Evolutionary conservation across 2,113 vertebrate genomes (phyloP), one percentile per base, ranked within the genome.

Genomic region (Urocynchramus pylzowi): DNA sequence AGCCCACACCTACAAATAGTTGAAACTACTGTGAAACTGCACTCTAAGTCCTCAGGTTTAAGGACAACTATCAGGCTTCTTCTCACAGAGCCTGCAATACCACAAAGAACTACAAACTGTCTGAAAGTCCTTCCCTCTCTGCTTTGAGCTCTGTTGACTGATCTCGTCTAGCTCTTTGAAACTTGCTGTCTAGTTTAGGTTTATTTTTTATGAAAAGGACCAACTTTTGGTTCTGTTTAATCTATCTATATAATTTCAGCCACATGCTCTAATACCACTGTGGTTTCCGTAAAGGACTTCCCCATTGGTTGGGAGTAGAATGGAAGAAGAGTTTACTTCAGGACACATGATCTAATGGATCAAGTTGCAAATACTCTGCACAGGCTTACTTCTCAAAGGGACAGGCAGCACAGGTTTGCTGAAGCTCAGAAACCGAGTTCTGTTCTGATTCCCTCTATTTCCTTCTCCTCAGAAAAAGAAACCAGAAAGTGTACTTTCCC

Each of bases 331-430:
- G 22, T 56, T 87, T 61, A 35, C 31, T 83, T 52, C 49, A 79
- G 37, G 26, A 76, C 0, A 0, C 18, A 23, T 2, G 13, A 88
- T 24, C 53, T 79, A 28, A 6, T 69, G 15, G 76, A 63, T 39
- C 39, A 89, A 61, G 59, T 13, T 39, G 39, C 41, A 89, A 89
- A 76, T 39, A 30, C 24, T 67, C 37, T 71, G 75, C 50, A 70
- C 16, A 85, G 65, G 54, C 28, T 61, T 78, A 53, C n/a, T 92
- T 78, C 65, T 74, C 74, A 44, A 82, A 90, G 24, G 86, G 42
- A 45, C 1, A 45, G 5, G 18, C 8, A 91, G 54, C 17, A 89
- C 7, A 26, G 23, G 16, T 70, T 85, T 90, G 27, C 53, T 52
- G 54, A 41, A 83, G 24, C 37, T 83, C 49, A 68, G 67, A 61